Conservation (phyloP, 2,888 invertebrate genomes). For the Amiota communis region DNA sequence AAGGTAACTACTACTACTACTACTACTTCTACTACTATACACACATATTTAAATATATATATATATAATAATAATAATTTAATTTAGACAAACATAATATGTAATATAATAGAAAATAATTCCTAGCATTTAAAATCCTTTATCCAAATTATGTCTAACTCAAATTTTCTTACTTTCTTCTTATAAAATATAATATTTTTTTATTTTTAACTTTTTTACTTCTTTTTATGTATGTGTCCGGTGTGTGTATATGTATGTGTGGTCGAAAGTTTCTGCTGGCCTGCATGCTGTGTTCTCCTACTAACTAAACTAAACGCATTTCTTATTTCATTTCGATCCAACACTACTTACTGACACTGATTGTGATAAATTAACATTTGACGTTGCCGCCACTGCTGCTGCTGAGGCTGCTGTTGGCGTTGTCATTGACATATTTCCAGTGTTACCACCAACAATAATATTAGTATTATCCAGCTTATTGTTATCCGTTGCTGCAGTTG, state of each 20-base stretch:
- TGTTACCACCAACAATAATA: conserved; percentile 30
- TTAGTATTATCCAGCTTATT: not conserved
- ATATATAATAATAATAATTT: conserved; percentile 33
- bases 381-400: conserved; percentile 40
- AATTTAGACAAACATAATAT: conserved; percentile 8
- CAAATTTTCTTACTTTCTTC: not conserved
- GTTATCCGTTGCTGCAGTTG: conserved; percentile 27
- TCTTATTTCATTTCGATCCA: conserved; percentile 35
- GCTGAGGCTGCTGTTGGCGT: conserved; percentile 49
- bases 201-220: no score
- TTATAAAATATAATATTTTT: not conserved
- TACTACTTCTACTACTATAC: conserved; percentile 24
- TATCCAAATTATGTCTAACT: conserved; percentile 11
- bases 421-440: conserved; percentile 25
- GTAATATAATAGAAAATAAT: conserved; percentile 10
- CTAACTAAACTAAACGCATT: not conserved
- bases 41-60: conserved; percentile 32
- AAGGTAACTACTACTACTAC: conserved; percentile 19
- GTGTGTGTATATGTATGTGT: not conserved
- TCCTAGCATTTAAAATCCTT: conserved; percentile 15
- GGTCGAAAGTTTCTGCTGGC: not conserved
- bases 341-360: conserved; percentile 34
- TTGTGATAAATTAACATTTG: conserved; percentile 1
- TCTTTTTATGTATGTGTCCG: not conserved
- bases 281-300: not conserved